Evolutionary conservation across 2,888 invertebrate genomes (phyloP), one percentile per base, ranked within the genome.

Genomic region (Pollenia amentaria): DNA sequence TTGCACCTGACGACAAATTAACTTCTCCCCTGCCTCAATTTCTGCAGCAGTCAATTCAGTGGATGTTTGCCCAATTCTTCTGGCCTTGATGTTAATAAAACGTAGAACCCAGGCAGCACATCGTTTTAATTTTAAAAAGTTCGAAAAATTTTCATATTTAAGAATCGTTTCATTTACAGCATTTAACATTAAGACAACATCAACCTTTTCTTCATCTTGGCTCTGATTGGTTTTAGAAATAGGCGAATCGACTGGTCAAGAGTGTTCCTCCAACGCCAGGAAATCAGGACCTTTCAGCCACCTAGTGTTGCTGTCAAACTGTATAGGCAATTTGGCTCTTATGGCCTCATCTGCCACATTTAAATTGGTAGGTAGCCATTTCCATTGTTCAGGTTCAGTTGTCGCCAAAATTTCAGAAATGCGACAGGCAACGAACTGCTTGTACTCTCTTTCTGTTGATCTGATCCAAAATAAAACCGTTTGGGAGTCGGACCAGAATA

Each of bases 361-460:
- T 12, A 70, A 65, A 3, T 73, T 46, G 2, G 77, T 73, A 16
- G 78, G 64, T 12, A 84, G 7, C 85, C 89, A 89, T 46, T 87
- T 85, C 88, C 89, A 90, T 7, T 82, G 64, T 0, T 51, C 10
- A 11, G 67, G 8, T 0, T 3, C 55, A 16, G 78, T 65, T 0
- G 60, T 75, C 0, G 57, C 16, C 1, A 87, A 55, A 21, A 87
- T 87, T 67, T 88, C 83, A 2, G 87, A 64, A 29, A 88, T 70
- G 12, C 87, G n/a, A 38, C 57, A 79, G 11, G 82, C 82, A 12
- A 87, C 79, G 38, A 81, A 84, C 21, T 53, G 84, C 51, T 85
- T 85, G 44, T 89, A 88, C 46, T 83, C 79, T 67, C 89, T 82
- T 3, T 85, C 72, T 12, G 88, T 87, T 18, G 89, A 89, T 44